Evolutionary conservation across 2,888 invertebrate genomes (phyloP).

Genomic region (Dryomyza anilis): DNA sequence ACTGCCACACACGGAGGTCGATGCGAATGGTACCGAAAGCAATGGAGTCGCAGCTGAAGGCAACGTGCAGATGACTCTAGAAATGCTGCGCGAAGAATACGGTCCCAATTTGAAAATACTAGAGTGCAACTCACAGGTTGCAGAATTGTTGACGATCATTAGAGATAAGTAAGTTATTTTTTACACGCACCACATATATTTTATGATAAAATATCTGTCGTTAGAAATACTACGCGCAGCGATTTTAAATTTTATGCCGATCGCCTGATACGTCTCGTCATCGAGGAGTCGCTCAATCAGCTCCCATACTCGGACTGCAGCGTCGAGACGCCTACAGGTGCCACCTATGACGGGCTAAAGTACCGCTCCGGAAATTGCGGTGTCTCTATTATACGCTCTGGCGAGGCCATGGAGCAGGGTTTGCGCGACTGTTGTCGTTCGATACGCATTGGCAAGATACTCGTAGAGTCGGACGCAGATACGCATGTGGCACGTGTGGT

Average conservation of each 20-base stretch:
- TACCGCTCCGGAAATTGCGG: conserved; percentile 99
- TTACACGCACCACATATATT: no score
- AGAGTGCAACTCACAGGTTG: conserved; percentile 56
- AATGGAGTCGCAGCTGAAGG: no score
- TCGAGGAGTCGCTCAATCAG: conserved; percentile 97
- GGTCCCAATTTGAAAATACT: conserved; percentile 58
- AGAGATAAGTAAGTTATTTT: conserved; percentile 87
- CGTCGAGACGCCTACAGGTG: conserved; percentile 89
- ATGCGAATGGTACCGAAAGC: neutral
- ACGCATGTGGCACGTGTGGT: conserved; percentile 96
- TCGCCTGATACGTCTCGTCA: conserved; percentile 93
- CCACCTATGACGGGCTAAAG: conserved; percentile 87
- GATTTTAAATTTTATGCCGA: conserved; percentile 99
- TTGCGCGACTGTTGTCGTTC: conserved; percentile 96
- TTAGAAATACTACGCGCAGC: conserved; percentile 86
- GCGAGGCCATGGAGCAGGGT: conserved; percentile 96
- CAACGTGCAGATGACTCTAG: conserved; percentile 17
- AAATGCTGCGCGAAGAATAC: conserved; percentile 50
- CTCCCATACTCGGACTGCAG: conserved; percentile 86
- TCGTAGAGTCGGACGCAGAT: conserved; percentile 95
- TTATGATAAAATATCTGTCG: conserved; percentile 41
- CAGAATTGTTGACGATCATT: conserved; percentile 82
- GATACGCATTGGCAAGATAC: conserved; percentile 97
- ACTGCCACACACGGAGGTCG: neutral
- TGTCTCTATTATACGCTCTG: conserved; percentile 92